Percentiles rank a stretch among this genome's conserved stretches.
These are phyloP conservation scores for Aegypius monachus DNA, from an alignment of 2,113 vertebrate species.

Conservation along the genomic window DNA sequence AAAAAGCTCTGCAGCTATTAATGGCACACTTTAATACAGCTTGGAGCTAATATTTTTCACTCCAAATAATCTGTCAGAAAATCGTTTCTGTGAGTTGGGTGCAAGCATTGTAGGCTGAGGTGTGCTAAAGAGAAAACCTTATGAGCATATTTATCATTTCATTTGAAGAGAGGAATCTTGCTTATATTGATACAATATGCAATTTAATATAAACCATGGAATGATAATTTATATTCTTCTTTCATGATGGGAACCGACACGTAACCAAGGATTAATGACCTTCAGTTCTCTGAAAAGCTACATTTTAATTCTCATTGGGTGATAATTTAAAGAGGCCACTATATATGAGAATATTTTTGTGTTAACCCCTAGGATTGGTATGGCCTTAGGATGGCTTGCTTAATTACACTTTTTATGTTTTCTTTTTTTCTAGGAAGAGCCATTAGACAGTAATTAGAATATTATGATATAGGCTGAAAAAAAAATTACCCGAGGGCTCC, in stretches of 20 bases:
- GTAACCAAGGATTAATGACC: background rate
- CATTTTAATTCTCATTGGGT: conserved; percentile 6
- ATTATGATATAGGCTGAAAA: background rate
- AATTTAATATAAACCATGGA: background rate
- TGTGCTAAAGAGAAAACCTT: conserved; percentile 12
- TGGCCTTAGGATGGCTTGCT: background rate
- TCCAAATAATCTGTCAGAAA: conserved; percentile 54
- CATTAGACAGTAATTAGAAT: conserved; percentile 28
- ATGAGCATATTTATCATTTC: background rate
- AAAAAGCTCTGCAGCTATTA: background rate
- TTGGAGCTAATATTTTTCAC: conserved; percentile 58
- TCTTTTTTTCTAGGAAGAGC: background rate
- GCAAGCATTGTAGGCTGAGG: background rate
- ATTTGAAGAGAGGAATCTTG: conserved; percentile 17
- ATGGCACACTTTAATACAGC: conserved; percentile 6
- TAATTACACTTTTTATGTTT: conserved; percentile 11
- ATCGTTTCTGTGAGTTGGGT: background rate
- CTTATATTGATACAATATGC: background rate
- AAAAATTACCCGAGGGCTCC: background rate
- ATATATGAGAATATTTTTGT: background rate
- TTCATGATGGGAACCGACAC: background rate
- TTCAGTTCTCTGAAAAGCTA: background rate
- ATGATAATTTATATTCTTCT: conserved; percentile 1
- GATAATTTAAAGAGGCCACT: background rate
- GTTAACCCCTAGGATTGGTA: background rate